Evolutionary conservation across 2,113 vertebrate genomes (phyloP).

Genomic region (Antigone vipio): DNA sequence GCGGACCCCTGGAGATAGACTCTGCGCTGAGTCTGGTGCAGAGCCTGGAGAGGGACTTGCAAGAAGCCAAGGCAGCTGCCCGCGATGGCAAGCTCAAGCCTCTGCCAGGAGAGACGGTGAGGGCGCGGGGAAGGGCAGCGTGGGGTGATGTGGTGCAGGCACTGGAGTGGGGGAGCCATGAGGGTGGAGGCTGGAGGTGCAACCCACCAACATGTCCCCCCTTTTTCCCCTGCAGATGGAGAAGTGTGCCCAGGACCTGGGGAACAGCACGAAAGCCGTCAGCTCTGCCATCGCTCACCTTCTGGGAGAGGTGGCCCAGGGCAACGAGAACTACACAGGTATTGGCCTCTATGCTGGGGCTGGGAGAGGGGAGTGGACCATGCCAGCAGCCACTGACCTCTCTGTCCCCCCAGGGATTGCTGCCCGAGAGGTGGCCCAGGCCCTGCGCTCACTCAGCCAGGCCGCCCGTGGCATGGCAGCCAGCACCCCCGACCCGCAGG

Average conservation of each 20-base stretch:
- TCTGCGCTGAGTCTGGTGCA: slow-evolving; percentile 88
- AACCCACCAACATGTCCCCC: background rate
- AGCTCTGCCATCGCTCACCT: slow-evolving; percentile 92
- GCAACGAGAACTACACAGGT: slow-evolving; percentile 98
- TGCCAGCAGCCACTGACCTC: background rate
- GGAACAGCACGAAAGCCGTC: slow-evolving; percentile 93
- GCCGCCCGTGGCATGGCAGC: slow-evolving; percentile 90
- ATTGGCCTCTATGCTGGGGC: fast-evolving
- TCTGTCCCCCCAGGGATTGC: slow-evolving; percentile 81
- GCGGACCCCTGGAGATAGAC: slow-evolving; percentile 94
- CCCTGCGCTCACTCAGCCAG: slow-evolving; percentile 86
- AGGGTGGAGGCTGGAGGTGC: background rate
- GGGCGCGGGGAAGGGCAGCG: background rate
- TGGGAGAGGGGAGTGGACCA: background rate
- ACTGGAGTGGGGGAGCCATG: fast-evolving
- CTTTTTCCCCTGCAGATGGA: slow-evolving; percentile 78
- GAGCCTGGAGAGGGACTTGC: slow-evolving; percentile 89
- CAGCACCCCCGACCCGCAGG: slow-evolving; percentile 77
- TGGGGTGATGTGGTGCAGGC: fast-evolving
- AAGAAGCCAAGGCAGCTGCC: slow-evolving; percentile 90
- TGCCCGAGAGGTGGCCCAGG: slow-evolving; percentile 92
- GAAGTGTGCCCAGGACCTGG: slow-evolving; percentile 93
- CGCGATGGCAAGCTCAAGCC: slow-evolving; percentile 89
- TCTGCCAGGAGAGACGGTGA: slow-evolving; percentile 92
- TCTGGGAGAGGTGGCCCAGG: slow-evolving; percentile 92